Percentiles rank a stretch among this genome's conserved stretches.
Evolutionary conservation across 2,888 invertebrate species (phyloP).

Genomic region (Sepiola atlantica): DNA sequence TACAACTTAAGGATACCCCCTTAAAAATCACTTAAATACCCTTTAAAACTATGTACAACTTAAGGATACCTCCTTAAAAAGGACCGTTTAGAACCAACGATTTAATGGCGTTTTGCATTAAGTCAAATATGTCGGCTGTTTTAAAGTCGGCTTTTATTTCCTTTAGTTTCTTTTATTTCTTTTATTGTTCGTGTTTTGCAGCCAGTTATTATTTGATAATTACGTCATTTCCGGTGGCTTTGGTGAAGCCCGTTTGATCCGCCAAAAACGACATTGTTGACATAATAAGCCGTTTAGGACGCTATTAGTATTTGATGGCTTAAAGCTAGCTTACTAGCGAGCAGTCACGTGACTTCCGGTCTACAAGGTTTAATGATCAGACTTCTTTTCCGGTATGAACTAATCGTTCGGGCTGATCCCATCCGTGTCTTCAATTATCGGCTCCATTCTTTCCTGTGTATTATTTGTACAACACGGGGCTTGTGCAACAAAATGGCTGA

Average conservation of each 20-base stretch:
- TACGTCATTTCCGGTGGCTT: not conserved
- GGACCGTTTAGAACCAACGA: not conserved
- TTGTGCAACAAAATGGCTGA: not conserved
- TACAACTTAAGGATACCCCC: too few relatives aligned
- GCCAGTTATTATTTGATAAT: not conserved
- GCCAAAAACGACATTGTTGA: not conserved
- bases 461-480: not conserved
- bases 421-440: not conserved
- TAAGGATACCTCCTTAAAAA: not conserved
- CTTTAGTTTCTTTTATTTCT: too few relatives aligned
- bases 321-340: not conserved
- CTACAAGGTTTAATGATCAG: not conserved
- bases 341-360: not conserved
- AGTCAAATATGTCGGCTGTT: not conserved
- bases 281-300: not conserved
- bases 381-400: not conserved
- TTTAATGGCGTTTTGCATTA: not conserved
- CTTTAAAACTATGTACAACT: too few relatives aligned
- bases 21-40: too few relatives aligned
- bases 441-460: not conserved
- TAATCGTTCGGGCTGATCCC: not conserved
- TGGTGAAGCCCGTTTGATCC: not conserved
- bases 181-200: too few relatives aligned
- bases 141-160: not conserved
- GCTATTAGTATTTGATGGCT: not conserved